Conservation (phyloP, 2,113 vertebrate species). For the Strix aluco region DNA sequence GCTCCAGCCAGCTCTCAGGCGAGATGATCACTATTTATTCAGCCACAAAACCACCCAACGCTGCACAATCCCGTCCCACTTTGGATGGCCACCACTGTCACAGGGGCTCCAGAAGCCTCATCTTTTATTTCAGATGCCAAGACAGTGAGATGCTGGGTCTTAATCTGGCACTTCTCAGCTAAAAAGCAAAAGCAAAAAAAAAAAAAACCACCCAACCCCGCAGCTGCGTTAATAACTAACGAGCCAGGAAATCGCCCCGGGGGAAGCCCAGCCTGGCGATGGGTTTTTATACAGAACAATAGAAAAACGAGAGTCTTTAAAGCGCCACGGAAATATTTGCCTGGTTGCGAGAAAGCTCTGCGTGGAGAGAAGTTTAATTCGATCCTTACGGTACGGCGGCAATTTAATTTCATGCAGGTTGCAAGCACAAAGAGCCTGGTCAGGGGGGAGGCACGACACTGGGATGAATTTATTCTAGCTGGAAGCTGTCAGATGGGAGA, state of each 20-base stretch:
- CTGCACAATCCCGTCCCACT: background rate
- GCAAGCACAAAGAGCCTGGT: background rate
- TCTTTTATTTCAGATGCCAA: background rate
- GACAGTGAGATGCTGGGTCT: background rate
- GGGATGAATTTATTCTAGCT: fast-evolving
- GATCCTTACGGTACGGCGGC: background rate
- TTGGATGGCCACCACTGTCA: fast-evolving
- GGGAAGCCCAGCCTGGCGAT: background rate
- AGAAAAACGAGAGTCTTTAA: background rate
- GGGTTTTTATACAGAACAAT: background rate
- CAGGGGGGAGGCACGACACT: fast-evolving
- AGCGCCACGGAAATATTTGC: background rate
- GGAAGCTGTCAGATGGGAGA: background rate
- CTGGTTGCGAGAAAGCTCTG: background rate
- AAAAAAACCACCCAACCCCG: too few species aligned
- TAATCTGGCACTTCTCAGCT: background rate
- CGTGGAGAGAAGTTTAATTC: background rate
- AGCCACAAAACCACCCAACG: background rate
- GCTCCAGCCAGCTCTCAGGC: background rate
- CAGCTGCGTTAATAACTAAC: background rate
- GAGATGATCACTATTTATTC: background rate
- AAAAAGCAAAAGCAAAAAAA: background rate
- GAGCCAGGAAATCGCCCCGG: background rate
- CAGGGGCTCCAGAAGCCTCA: background rate
- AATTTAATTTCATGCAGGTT: background rate